Percentiles rank a stretch among this genome's conserved stretches.
Conservation (phyloP, 2,113 vertebrate species). For the Microcebus lehilahytsara region DNA sequence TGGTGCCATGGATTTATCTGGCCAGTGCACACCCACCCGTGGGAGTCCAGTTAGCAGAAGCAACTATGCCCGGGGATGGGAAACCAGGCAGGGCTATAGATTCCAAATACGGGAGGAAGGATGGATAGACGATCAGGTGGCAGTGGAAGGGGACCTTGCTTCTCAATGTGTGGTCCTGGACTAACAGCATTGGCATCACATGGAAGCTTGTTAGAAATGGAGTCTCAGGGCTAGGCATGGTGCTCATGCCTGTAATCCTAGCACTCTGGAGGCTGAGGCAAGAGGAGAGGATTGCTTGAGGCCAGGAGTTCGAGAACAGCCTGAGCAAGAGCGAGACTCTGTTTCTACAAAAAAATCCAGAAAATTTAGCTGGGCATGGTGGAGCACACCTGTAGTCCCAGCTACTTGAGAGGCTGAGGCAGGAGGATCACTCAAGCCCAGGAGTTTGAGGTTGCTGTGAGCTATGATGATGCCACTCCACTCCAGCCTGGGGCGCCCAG, state of each 20-base stretch:
- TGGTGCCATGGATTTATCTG: neutral
- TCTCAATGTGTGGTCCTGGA: rapidly evolving
- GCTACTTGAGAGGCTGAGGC: neutral
- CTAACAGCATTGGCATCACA: neutral
- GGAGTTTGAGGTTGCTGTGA: neutral
- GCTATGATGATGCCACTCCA: neutral
- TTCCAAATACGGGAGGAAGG: neutral
- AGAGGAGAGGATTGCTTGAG: neutral
- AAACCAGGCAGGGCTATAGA: neutral
- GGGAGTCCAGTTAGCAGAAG: neutral
- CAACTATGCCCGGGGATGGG: neutral
- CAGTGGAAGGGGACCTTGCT: neutral
- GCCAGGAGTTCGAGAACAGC: neutral
- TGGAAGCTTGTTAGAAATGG: neutral
- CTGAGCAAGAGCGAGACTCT: neutral
- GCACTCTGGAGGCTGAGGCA: neutral
- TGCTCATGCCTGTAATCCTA: neutral
- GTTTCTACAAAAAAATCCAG: neutral
- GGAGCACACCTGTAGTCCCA: neutral
- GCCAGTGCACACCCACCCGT: neutral
- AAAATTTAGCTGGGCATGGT: neutral
- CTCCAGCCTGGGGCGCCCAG: neutral
- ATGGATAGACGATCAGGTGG: too few relatives aligned
- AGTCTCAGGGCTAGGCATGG: neutral
- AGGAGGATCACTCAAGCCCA: neutral